A percentile compares a stretch with the other conserved stretches of the same genome.
Evolutionary conservation across 2,113 vertebrate species (phyloP).

Genomic region (Aplodontia rufa): DNA sequence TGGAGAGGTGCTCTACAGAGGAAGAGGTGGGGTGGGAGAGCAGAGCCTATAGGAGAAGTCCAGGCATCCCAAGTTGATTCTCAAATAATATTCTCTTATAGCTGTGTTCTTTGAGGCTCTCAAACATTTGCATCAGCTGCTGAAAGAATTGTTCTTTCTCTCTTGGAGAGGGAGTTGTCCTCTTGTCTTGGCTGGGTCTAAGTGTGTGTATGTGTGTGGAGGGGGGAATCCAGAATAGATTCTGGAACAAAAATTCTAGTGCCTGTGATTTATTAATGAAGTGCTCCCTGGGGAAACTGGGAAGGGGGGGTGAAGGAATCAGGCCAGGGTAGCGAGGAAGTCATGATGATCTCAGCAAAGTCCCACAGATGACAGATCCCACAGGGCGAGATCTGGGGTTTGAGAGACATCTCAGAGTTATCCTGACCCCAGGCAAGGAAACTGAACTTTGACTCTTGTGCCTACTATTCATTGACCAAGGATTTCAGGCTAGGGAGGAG

Average conservation of each 20-base stretch:
- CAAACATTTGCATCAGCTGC: not conserved
- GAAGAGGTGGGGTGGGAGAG: not conserved
- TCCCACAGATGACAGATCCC: not conserved
- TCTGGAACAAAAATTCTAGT: not conserved
- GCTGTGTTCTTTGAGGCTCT: not conserved
- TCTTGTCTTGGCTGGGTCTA: not conserved
- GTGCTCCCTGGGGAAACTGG: not conserved
- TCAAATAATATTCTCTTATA: not conserved
- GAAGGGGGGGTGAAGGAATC: not conserved
- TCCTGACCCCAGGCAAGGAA: not conserved
- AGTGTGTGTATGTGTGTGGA: too few species aligned
- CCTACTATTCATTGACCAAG: not conserved
- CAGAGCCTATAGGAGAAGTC: not conserved
- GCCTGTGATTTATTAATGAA: slow-evolving; percentile 37
- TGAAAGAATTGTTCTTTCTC: not conserved
- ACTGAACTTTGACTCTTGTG: not conserved
- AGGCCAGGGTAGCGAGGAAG: not conserved
- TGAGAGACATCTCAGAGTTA: not conserved
- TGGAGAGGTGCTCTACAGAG: not conserved
- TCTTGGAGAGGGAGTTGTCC: not conserved
- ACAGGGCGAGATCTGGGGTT: fast-evolving
- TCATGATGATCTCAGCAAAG: not conserved
- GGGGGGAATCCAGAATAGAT: slow-evolving; percentile 14
- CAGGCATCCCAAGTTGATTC: not conserved
- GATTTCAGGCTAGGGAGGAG: not conserved